These are phyloP conservation scores for Collichthys lucidus DNA, from an alignment of 2,113 vertebrate genomes.

Conservation along the genomic window DNA sequence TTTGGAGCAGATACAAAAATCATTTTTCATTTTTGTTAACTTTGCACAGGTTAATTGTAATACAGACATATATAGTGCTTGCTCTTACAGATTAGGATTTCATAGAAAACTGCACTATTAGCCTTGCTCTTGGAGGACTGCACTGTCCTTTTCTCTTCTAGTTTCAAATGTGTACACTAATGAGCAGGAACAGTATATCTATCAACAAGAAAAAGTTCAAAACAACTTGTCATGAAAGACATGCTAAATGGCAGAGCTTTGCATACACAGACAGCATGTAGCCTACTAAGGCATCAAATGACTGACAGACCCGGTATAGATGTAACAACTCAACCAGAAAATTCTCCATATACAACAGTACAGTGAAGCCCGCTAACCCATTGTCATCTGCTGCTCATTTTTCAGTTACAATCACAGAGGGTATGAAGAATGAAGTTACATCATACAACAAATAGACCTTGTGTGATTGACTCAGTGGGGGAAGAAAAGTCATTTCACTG, in stretches of 20 bases:
- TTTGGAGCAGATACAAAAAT: too few relatives aligned
- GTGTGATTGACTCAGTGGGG: not conserved
- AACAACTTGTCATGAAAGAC: not conserved
- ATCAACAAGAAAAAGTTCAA: not conserved
- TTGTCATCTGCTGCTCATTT: constrained; percentile 12
- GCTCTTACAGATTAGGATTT: too few relatives aligned
- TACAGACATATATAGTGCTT: too few relatives aligned
- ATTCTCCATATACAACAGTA: constrained; percentile 10
- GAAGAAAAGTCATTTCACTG: not conserved
- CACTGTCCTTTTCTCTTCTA: too few relatives aligned
- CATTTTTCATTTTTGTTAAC: too few relatives aligned
- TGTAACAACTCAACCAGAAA: constrained; percentile 37
- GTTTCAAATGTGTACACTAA: not conserved
- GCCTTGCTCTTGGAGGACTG: too few relatives aligned
- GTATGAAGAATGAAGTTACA: constrained; percentile 17
- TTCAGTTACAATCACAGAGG: constrained; percentile 29
- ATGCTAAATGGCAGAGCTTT: not conserved
- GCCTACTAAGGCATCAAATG: constrained; percentile 8
- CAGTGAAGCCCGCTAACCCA: constrained; percentile 12
- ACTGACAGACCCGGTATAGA: not conserved
- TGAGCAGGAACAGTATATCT: not conserved
- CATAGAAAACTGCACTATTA: too few relatives aligned
- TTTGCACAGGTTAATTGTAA: too few relatives aligned
- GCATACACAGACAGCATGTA: not conserved
- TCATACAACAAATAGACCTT: not conserved